These are phyloP conservation scores for Pachydiplax longipennis DNA, from an alignment of 2,888 invertebrate species.

Conservation along the genomic window DNA sequence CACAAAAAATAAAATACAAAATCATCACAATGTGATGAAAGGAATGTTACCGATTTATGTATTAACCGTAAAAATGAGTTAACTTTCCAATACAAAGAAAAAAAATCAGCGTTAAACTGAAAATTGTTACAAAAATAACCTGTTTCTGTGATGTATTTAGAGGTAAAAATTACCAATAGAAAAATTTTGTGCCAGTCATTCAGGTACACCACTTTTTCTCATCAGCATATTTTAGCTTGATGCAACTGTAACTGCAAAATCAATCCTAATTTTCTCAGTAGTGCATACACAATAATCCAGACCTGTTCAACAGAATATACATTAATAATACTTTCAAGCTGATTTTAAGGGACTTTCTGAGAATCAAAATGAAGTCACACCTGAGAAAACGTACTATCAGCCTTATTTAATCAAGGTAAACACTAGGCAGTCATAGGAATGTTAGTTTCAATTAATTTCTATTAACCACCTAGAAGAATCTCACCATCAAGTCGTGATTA, in stretches of 20 bases:
- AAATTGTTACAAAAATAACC: neutral
- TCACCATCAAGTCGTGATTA: no score
- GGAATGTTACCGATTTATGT: neutral
- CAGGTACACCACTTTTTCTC: neutral
- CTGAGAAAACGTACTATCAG: no score
- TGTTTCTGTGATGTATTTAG: neutral
- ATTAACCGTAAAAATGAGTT: neutral
- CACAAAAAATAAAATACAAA: neutral
- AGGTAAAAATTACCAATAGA: neutral
- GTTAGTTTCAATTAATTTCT: no score
- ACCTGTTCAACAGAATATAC: no score
- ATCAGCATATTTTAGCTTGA: neutral
- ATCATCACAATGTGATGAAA: neutral
- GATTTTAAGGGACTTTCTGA: no score
- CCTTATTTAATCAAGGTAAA: no score
- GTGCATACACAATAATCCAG: neutral
- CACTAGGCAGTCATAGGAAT: no score
- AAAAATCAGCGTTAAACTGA: neutral
- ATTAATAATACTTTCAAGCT: no score
- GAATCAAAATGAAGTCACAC: no score
- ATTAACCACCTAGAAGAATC: no score
- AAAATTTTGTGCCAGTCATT: neutral
- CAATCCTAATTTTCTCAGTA: neutral
- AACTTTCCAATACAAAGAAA: neutral
- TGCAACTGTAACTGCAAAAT: neutral